These are phyloP conservation scores for Scaptodrosophila latifasciaeformis DNA, from an alignment of 2,888 invertebrate genomes.

Conservation along the genomic window DNA sequence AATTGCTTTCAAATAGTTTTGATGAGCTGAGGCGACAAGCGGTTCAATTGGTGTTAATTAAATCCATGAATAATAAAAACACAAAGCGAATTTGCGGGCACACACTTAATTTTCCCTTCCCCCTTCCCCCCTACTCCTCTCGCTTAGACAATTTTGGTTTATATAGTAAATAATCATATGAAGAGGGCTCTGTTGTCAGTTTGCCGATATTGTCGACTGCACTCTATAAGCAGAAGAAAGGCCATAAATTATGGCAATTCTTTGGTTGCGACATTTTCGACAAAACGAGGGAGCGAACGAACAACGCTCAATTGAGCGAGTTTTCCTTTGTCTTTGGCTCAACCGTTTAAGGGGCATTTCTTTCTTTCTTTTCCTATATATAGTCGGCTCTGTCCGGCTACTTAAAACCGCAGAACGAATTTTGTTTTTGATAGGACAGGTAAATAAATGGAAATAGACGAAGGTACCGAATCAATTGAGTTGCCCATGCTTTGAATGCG, in stretches of 20 bases:
- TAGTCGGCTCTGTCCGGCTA: conserved; percentile 44
- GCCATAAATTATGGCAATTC: conserved; percentile 71
- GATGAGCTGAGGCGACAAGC: conserved; percentile 67
- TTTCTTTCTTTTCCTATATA: conserved; percentile 19
- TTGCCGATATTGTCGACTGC: conserved; percentile 50
- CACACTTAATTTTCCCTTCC: conserved; percentile 11
- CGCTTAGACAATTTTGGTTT: too few relatives aligned
- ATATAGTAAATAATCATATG: too few relatives aligned
- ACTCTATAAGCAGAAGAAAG: conserved; percentile 67
- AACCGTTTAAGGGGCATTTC: conserved; percentile 4
- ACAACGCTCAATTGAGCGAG: conserved; percentile 22
- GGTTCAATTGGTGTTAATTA: conserved; percentile 76
- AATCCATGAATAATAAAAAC: conserved; percentile 72
- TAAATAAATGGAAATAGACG: conserved; percentile 42
- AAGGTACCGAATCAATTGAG: conserved; percentile 57
- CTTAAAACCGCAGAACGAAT: conserved; percentile 69
- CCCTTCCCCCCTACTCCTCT: too few relatives aligned
- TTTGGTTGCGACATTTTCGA: conserved; percentile 60
- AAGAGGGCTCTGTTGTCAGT: too few relatives aligned
- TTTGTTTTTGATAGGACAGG: conserved; percentile 24
- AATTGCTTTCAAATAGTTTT: conserved; percentile 55
- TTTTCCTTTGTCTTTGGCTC: conserved; percentile 26
- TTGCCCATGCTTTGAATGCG: conserved; percentile 60
- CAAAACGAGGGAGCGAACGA: conserved; percentile 46
- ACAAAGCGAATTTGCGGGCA: conserved; percentile 48